Evolutionary conservation across 2,113 vertebrate genomes (phyloP).

Genomic region (Clupea harengus): DNA sequence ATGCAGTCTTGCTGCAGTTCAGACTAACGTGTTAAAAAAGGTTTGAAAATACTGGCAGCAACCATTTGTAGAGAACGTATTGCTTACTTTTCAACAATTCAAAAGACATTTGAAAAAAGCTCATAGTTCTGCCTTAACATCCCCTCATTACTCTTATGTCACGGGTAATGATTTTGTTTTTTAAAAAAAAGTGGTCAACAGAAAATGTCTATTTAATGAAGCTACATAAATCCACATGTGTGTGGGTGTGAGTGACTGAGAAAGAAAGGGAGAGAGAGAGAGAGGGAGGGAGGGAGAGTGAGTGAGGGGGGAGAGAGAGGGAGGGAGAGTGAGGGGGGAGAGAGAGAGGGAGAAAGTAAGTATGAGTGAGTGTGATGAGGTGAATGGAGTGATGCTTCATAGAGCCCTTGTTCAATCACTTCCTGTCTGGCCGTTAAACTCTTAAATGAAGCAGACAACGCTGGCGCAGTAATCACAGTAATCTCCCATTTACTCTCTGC

Average conservation of each 20-base stretch:
- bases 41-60: background rate
- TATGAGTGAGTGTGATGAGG: background rate
- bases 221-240: background rate
- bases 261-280: background rate
- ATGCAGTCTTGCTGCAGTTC: background rate
- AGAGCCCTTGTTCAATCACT: background rate
- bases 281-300: no score
- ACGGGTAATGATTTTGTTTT: background rate
- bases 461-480: background rate
- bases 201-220: background rate
- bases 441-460: background rate
- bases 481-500: conserved; percentile 7
- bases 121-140: background rate
- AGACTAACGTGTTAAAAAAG: background rate
- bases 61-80: background rate
- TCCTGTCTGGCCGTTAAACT: background rate
- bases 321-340: background rate
- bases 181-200: background rate
- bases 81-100: background rate
- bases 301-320: background rate
- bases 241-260: background rate
- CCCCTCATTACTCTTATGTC: background rate
- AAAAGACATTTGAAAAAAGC: background rate
- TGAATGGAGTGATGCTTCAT: background rate
- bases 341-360: background rate